Conservation (phyloP, 2,888 invertebrate species). For the Meteorus cinctellus region DNA sequence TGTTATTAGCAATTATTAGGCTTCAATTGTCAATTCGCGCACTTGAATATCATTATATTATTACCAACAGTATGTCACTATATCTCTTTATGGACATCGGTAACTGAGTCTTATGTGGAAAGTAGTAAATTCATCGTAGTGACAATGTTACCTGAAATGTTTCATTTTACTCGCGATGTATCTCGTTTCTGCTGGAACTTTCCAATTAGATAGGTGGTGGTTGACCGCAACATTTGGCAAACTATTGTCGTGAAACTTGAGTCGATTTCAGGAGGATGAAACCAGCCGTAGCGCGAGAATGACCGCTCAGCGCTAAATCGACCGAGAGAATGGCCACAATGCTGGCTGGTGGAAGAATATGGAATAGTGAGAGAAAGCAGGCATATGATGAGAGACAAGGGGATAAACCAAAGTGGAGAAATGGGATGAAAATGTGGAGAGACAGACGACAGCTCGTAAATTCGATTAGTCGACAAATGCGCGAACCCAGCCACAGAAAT, state of each 20-base stretch:
- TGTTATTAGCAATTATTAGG: not conserved
- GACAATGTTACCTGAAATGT: not conserved
- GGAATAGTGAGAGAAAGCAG: conserved; percentile 21
- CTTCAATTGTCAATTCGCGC: not conserved
- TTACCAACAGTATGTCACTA: not conserved
- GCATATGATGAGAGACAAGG: conserved; percentile 11
- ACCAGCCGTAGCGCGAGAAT: conserved; percentile 33
- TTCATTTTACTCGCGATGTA: not conserved
- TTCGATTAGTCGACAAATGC: conserved; percentile 42
- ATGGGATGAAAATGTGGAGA: conserved; percentile 7
- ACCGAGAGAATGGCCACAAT: conserved; percentile 19
- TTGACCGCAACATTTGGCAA: conserved; percentile 28
- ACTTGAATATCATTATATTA: not conserved
- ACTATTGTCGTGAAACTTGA: conserved; percentile 39
- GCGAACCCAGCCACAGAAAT: conserved; percentile 36
- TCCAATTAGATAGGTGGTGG: conserved; percentile 26
- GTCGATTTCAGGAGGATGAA: conserved; percentile 30
- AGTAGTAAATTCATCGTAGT: not conserved
- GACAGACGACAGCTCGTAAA: conserved; percentile 41
- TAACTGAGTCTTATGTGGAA: not conserved
- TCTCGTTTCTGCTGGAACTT: conserved; percentile 26
- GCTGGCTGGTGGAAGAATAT: not conserved
- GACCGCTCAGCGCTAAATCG: conserved; percentile 35
- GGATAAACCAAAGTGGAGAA: not conserved
- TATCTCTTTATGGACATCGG: not conserved